Evolutionary conservation across 2,113 vertebrate genomes (phyloP), one percentile per base, ranked within the genome.

Genomic region (Calonectris borealis): DNA sequence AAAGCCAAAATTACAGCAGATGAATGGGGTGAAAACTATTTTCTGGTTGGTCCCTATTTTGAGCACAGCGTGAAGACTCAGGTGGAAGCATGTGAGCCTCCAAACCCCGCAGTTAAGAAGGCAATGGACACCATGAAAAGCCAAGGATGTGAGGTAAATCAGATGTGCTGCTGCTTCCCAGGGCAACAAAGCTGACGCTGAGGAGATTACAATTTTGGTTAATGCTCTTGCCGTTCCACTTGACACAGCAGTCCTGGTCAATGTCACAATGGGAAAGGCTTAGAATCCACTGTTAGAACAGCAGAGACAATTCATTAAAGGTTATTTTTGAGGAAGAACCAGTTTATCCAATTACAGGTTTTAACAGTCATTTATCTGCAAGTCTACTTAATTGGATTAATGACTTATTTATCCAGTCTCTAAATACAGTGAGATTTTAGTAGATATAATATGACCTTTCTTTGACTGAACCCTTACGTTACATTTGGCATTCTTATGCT

Each of bases 1-100:
- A 99, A 99, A 96, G 98, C 99, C 34, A 99, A 99, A 97, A 98
- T 99, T 72, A 99, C 99, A 0, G 98, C 97, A 62, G 99, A 99
- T 19, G 99, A 99, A 95, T 99, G 99, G 99, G 99, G 99, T 3
- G 99, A 99, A 82, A 99, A 99, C 87, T 99, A 99, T 92, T 99
- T 98, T 96, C 98, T 99, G 95, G 98, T 99, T 57, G 99, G 99
- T 22, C 99, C 99, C 0, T 99, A 99, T 94, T 99, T 99, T 20
- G 99, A 99, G 62, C 99, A 99, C 61, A 99, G 99, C 70, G 98
- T 99, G 95, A 99, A 99, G 95, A 99, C 99, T 10, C 99, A 99
- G 91, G 99, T 99, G 94, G 99, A 99, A 92, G 96, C 86, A 40
- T 99, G 99, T 36, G 99, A 99, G 16, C 98, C 99, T 19, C 93